Percentiles rank a stretch among this genome's conserved stretches.
phyloP scores from a whole-genome alignment of 2,888 invertebrate species.

The Tinea pellionella region DNA sequence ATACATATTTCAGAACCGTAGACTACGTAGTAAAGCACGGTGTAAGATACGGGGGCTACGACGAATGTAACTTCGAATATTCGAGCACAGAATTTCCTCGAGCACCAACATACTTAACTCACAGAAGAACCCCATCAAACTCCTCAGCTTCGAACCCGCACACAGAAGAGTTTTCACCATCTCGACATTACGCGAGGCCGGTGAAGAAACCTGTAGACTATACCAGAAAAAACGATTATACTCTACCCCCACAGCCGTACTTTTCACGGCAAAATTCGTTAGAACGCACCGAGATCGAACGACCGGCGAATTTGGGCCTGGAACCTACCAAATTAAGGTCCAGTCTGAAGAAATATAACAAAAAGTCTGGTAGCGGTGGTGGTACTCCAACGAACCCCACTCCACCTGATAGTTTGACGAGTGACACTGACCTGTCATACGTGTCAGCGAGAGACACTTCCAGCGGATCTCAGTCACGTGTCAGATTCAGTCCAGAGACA shows the following conservation, averaged over 20 bases:
- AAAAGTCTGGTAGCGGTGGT: slow-evolving; percentile 68
- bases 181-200: slow-evolving; percentile 19
- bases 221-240: slow-evolving; percentile 43
- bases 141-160: slow-evolving; percentile 72
- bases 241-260: slow-evolving; percentile 41
- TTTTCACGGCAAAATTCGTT: slow-evolving; percentile 38
- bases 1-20: slow-evolving; percentile 34
- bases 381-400: slow-evolving; percentile 86
- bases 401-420: slow-evolving; percentile 86
- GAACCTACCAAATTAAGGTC: slow-evolving; percentile 80
- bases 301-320: slow-evolving; percentile 62
- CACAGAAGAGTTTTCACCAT: slow-evolving; percentile 52
- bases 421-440: slow-evolving; percentile 87
- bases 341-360: slow-evolving; percentile 80
- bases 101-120: slow-evolving; percentile 56
- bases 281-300: slow-evolving; percentile 43
- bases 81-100: slow-evolving; percentile 26
- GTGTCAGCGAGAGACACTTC: slow-evolving; percentile 85
- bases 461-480: slow-evolving; percentile 77
- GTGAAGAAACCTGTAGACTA: slow-evolving; percentile 36
- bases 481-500: slow-evolving; percentile 82
- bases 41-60: slow-evolving; percentile 40
- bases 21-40: slow-evolving; percentile 58
- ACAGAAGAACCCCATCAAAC: slow-evolving; percentile 83
- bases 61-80: slow-evolving; percentile 40